Percentiles rank a stretch among this genome's conserved stretches.
phyloP scores from a whole-genome alignment of 53 echinoderm and acorn worm genomes.

The Paelopatides confundens region DNA sequence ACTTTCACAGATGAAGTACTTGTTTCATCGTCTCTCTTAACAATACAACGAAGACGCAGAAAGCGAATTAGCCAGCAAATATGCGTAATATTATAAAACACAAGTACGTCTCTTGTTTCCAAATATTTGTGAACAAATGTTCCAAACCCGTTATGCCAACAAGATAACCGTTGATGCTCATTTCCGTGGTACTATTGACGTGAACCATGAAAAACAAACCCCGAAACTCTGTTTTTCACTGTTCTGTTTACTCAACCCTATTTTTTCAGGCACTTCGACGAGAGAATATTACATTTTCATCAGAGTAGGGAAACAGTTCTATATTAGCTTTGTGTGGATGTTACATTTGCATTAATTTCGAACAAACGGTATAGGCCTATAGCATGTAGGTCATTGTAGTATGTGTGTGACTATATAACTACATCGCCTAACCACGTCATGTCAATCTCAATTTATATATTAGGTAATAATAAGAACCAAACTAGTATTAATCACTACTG shows the following conservation, averaged over 20 bases:
- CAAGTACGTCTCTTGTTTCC: conserved; percentile 9
- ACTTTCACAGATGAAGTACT: conserved; percentile 30
- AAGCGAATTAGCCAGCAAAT: neutral
- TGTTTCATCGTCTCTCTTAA: neutral
- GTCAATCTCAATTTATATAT: too few species aligned
- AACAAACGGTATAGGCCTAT: too few species aligned
- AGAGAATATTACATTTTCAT: conserved; percentile 19
- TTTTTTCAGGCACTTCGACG: conserved; percentile 30
- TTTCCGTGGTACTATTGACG: conserved; percentile 2
- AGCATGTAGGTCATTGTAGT: too few species aligned
- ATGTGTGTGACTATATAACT: too few species aligned
- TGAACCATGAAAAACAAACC: conserved; percentile 1
- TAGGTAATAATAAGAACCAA: too few species aligned
- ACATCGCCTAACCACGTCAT: too few species aligned
- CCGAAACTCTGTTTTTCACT: neutral
- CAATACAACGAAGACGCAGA: neutral
- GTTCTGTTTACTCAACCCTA: conserved; percentile 28
- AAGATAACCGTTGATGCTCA: neutral
- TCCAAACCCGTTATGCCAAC: neutral
- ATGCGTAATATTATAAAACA: neutral
- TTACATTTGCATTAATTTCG: neutral
- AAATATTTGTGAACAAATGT: conserved; percentile 44
- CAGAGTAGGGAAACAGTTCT: neutral
- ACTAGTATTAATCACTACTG: too few species aligned
- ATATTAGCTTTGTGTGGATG: neutral